Percentiles rank a stretch among this genome's conserved stretches.
These are phyloP conservation scores for Pseudomyrmex dendroicus DNA, from an alignment of 1,140 invertebrate species.

Conservation along the genomic window DNA sequence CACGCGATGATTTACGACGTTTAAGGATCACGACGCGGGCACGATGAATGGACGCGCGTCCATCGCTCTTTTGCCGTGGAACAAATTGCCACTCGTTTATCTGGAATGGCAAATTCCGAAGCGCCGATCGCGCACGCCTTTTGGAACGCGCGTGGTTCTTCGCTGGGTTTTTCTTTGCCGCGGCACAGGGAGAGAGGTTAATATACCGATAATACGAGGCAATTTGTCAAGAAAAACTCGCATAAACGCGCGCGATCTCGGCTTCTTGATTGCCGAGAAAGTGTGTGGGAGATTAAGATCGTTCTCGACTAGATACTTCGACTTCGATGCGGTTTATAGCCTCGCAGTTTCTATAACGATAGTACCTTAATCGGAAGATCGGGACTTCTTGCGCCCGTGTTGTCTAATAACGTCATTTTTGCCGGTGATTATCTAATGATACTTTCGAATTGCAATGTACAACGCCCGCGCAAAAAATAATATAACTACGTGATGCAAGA, in stretches of 20 bases:
- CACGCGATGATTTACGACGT: conserved; percentile 62
- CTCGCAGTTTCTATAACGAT: background rate
- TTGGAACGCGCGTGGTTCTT: background rate
- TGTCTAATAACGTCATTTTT: conserved; percentile 46
- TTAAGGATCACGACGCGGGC: conserved; percentile 45
- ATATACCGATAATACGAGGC: conserved; percentile 25
- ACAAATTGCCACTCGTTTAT: conserved; percentile 61
- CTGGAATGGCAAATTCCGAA: conserved; percentile 38
- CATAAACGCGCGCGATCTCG: background rate
- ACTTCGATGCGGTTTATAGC: conserved; percentile 4
- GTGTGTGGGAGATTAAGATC: conserved; percentile 22
- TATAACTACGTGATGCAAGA: conserved; percentile 54
- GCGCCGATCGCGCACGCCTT: conserved; percentile 30
- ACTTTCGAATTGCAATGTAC: conserved; percentile 47
- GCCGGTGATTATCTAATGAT: conserved; percentile 44
- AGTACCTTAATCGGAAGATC: conserved; percentile 43
- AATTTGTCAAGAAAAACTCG: conserved; percentile 41
- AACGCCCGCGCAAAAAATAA: conserved; percentile 22
- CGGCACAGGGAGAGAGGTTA: background rate
- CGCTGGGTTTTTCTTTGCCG: background rate
- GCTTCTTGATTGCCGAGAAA: conserved; percentile 24
- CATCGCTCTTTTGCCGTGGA: conserved; percentile 62
- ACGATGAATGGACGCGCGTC: conserved; percentile 56
- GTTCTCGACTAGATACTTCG: background rate
- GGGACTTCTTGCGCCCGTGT: conserved; percentile 9